Conservation (phyloP, 2,888 invertebrate genomes). For the Agriopis aurantiaria region DNA sequence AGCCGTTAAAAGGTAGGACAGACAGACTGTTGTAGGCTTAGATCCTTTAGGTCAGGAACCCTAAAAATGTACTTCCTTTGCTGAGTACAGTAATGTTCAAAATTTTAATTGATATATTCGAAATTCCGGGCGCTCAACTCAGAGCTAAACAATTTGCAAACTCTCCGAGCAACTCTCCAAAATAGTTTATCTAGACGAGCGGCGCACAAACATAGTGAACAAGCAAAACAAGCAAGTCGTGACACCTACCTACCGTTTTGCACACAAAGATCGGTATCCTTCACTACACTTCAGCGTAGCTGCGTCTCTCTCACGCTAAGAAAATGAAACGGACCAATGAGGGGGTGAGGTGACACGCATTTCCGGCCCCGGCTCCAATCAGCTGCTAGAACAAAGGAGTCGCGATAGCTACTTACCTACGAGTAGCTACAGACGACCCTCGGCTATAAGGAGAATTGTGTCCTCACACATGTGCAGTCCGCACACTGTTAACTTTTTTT, state of each 20-base stretch:
- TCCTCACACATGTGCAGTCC: slow-evolving; percentile 70
- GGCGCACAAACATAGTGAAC: slow-evolving; percentile 71
- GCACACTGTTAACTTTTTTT: slow-evolving; percentile 69
- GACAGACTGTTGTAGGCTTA: too few species aligned
- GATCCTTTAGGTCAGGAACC: too few species aligned
- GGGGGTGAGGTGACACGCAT: slow-evolving; percentile 87
- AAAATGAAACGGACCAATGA: slow-evolving; percentile 87
- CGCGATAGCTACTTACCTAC: slow-evolving; percentile 85
- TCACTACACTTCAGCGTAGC: slow-evolving; percentile 79
- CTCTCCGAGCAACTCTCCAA: slow-evolving; percentile 65
- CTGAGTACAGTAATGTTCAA: slow-evolving; percentile 41
- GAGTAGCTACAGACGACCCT: slow-evolving; percentile 79
- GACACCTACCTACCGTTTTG: slow-evolving; percentile 80
- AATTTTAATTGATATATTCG: slow-evolving; percentile 68
- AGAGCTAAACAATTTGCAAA: slow-evolving; percentile 74
- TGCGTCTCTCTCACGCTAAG: slow-evolving; percentile 85
- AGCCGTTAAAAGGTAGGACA: too few species aligned
- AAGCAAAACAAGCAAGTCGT: slow-evolving; percentile 72
- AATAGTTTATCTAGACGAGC: slow-evolving; percentile 81
- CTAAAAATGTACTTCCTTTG: background rate
- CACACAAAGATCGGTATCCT: slow-evolving; percentile 81
- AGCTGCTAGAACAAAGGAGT: slow-evolving; percentile 87
- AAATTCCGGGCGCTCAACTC: slow-evolving; percentile 67
- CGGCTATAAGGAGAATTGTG: slow-evolving; percentile 71
- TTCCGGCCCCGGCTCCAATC: slow-evolving; percentile 87